These are phyloP conservation scores for Metopolophium dirhodum DNA, from an alignment of 1,140 invertebrate species.

Conservation along the genomic window DNA sequence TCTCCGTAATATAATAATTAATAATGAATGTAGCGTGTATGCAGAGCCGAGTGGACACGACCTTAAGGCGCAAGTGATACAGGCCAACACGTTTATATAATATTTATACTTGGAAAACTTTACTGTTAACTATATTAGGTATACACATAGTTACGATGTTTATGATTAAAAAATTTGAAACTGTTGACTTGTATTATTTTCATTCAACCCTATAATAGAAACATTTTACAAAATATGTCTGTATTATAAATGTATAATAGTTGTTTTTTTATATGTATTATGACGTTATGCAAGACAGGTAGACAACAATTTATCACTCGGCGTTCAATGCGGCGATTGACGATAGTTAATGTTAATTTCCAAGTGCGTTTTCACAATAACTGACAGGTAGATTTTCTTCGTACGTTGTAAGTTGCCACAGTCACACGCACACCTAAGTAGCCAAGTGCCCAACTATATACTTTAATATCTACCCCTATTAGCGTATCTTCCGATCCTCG, in stretches of 20 bases:
- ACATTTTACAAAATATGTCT: not conserved
- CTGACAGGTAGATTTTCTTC: too few relatives aligned
- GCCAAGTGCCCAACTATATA: not conserved
- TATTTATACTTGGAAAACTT: not conserved
- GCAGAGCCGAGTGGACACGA: not conserved
- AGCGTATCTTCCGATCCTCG: not conserved
- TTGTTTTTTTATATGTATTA: not conserved
- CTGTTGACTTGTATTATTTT: too few relatives aligned
- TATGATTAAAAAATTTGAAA: too few relatives aligned
- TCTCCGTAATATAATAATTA: not conserved
- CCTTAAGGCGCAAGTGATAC: not conserved
- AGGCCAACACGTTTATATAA: not conserved
- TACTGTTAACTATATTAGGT: not conserved
- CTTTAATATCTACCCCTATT: not conserved
- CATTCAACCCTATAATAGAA: too few relatives aligned
- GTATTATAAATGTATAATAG: not conserved
- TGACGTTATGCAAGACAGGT: not conserved
- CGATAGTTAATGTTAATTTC: not conserved
- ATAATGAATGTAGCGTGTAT: not conserved
- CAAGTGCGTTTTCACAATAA: not conserved
- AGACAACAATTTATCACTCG: not conserved
- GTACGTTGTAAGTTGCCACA: too few relatives aligned
- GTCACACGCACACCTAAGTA: not conserved
- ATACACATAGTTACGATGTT: too few relatives aligned
- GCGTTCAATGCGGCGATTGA: not conserved